Percentiles rank a stretch among this genome's conserved stretches.
Conservation (phyloP, 1,140 invertebrate species). For the Yoshiicerus persimilis region DNA sequence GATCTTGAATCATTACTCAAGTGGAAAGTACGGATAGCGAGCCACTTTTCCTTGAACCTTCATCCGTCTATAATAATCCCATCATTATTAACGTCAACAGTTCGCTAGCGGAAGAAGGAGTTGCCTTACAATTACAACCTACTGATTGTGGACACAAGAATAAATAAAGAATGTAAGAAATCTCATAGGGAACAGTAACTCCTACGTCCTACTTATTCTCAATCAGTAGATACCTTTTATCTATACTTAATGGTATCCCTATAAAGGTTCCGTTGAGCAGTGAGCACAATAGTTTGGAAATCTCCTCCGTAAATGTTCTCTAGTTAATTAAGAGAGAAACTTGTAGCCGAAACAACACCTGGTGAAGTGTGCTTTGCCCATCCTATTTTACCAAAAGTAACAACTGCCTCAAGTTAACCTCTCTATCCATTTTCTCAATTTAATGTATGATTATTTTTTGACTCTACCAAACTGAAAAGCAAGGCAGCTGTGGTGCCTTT, state of each 20-base stretch:
- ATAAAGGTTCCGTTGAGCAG: not conserved
- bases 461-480: not conserved
- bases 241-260: not conserved
- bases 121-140: not conserved
- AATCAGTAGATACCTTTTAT: not conserved
- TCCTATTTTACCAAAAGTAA: slow-evolving; percentile 7
- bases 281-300: not conserved
- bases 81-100: not conserved
- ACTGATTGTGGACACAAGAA: not conserved
- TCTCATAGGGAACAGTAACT: not conserved
- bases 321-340: slow-evolving; percentile 29
- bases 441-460: not conserved
- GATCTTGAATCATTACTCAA: not conserved
- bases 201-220: not conserved
- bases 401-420: not conserved
- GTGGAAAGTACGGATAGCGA: not conserved
- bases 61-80: not conserved
- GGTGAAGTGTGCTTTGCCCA: slow-evolving; percentile 14
- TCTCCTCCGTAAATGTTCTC: not conserved
- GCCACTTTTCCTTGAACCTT: not conserved
- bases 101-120: not conserved
- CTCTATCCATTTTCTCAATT: slow-evolving; percentile 14
- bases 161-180: not conserved
- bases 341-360: slow-evolving; percentile 23
- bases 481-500: slow-evolving; percentile 32